Evolutionary conservation across 2,888 invertebrate genomes (phyloP), one percentile per base, ranked within the genome.

Genomic region (Euzetes globulus): DNA sequence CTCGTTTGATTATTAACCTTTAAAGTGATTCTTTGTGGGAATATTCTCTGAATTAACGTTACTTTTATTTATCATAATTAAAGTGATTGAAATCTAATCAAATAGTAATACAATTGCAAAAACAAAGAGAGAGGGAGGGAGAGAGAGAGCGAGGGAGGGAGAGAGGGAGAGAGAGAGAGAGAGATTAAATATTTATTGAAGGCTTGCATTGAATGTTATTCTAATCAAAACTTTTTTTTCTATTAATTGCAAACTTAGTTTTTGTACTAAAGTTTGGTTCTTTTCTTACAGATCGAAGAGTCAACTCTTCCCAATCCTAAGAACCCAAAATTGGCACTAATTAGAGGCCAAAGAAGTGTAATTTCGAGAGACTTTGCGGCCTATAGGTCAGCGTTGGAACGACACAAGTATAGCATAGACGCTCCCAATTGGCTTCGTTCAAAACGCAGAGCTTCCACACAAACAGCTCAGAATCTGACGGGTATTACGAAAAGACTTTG

Each of bases 301-400:
- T 72, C 71, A 41, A 75, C 76, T n/a, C 25, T 76, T 9, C 72
- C 72, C 50, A 74, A 73, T 33, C 45, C 71, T 6, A 75, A 75
- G 47, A 70, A 52, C 27, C 6, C 63, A 63, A 78, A 77, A 71
- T 71, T 76, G 11, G 78, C 77, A 13, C 33, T 79, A 33, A 72
- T 79, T 52, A 76, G 77, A 17, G 79, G 79, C 19, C 78, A 78
- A 65, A 78, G 76, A 73, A 76, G 77, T 72, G 77, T 78, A 19
- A 76, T 79, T 27, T 60, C 75, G 13, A 63, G 79, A 58, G 79
- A 79, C 60, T 75, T 79, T 11, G 78, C 79, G 3, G 60, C 78
- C 11, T 79, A 78, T 71, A 77, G 77, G 72, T 77, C 73, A 29
- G 73, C 77, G 1, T 71, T 79, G 27, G 71, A 78, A 50, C 71